Conservation (phyloP, 2,797 vertebrate species). For the Sebastes flavidus region DNA sequence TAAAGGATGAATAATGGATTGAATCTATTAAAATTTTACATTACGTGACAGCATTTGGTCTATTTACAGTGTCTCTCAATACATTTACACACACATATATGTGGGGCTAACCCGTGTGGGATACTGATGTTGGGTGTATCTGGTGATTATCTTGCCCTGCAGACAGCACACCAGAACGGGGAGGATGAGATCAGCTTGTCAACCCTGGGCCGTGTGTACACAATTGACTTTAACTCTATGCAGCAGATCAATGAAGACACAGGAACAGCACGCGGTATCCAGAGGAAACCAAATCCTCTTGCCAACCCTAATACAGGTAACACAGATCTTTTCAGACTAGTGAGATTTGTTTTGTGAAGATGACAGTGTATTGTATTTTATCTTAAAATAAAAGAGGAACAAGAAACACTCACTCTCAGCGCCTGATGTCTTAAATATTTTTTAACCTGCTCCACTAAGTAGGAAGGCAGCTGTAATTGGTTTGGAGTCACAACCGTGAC, state of each 20-base stretch:
- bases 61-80: not conserved
- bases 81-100: not conserved
- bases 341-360: not conserved
- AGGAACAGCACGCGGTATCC: slow-evolving; percentile 98
- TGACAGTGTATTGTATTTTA: not conserved
- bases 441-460: not conserved
- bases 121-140: slow-evolving; percentile 37
- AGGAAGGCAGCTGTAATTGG: not conserved
- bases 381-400: not conserved
- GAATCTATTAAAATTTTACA: not conserved
- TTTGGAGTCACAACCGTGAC: not conserved
- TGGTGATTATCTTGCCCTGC: slow-evolving; percentile 66
- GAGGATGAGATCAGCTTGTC: slow-evolving; percentile 99
- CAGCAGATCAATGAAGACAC: slow-evolving; percentile 99
- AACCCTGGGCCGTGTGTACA: slow-evolving; percentile 98
- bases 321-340: not conserved
- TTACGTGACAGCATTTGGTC: not conserved
- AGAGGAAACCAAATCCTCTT: slow-evolving; percentile 99
- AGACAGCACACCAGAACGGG: slow-evolving; percentile 99
- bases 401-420: not conserved
- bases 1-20: not conserved
- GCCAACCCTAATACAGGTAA: slow-evolving; percentile 96
- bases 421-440: not conserved
- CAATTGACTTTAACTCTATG: slow-evolving; percentile 99
- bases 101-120: not conserved